Base-by-base conservation (phyloP, 1,140 invertebrate genomes). In the Pinna nobilis region DNA sequence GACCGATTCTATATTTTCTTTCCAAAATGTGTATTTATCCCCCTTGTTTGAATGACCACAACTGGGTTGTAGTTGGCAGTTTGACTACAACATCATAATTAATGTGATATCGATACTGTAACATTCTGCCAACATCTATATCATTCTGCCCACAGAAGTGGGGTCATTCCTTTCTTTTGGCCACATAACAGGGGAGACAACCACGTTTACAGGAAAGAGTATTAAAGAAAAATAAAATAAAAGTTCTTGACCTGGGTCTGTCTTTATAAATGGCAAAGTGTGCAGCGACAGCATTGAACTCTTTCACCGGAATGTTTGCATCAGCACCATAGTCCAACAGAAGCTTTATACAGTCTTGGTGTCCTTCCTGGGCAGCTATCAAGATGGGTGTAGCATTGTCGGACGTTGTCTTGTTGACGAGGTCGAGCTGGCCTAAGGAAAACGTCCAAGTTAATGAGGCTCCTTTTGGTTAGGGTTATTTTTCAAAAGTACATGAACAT, bases 331-430 rank as follows among this genome's bases (percentile, higher is more conserved):
- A 60, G 3, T 80, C 68, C 9, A 89, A 47, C 30, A 89, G 64
- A 15, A 86, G 33, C 18, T 81, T 72, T 3, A 89, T 74, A 76
- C 86, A 86, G 3, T 82, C 78, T 7, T 65, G 63, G 70, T 84
- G 82, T 18, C 88, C 88, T 59, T 86, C 80, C 66, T 89, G 88
- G 11, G 88, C 84, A 3, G 88, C 87, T 53, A 89, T 86, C 57
- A 88, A 83, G 23, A 89, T 33, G 15, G 88, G 87, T 3, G 86
- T 86, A 13, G 88, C 87, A 61, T 86, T 82, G 67, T 89, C 88
- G 33, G 79, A 74, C 7, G 88, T 86, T 25, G 83, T 70, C 32
- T 71, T 65, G 71, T 89, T 83, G 2, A 88, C 81, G 18, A 88
- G 50, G 44, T 81, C 69, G 37, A 74, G 25, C 23, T 78, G 70